phyloP scores from a whole-genome alignment of 1,140 invertebrate genomes.

The Trachelipus rathkii region DNA sequence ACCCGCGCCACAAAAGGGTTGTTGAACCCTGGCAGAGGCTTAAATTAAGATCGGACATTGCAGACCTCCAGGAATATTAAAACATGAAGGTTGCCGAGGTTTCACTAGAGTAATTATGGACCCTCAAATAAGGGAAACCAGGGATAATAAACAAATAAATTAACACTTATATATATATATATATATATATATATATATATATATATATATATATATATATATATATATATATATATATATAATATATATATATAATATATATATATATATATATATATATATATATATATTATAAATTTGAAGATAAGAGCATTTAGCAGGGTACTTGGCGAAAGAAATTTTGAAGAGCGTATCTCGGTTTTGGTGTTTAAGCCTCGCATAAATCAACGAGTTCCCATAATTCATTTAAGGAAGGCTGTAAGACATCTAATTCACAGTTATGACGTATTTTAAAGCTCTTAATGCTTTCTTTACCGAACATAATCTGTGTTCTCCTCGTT shows the following conservation, averaged over 20 bases:
- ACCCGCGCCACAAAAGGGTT: too few relatives aligned
- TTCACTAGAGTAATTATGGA: too few relatives aligned
- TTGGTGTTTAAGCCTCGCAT: neutral
- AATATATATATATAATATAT: neutral
- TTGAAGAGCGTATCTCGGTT: too few relatives aligned
- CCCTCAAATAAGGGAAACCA: neutral
- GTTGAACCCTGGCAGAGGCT: too few relatives aligned
- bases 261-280: neutral
- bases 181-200: constrained; percentile 8
- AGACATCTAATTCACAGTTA: neutral
- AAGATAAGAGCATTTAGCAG: too few relatives aligned
- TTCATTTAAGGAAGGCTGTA: neutral
- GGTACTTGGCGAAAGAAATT: too few relatives aligned
- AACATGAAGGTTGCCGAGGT: too few relatives aligned
- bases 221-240: constrained; percentile 15
- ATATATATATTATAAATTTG: too few relatives aligned
- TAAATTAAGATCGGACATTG: too few relatives aligned
- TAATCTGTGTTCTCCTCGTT: neutral
- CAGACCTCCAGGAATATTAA: too few relatives aligned
- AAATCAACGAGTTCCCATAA: neutral
- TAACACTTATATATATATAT: neutral
- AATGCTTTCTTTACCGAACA: neutral
- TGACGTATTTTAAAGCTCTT: neutral
- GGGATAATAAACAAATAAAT: neutral
- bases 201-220: constrained; percentile 10